A percentile compares a stretch with the other conserved stretches of the same genome.
phyloP scores from a whole-genome alignment of 2,797 vertebrate genomes.

The Brotogeris chrysoptera region DNA sequence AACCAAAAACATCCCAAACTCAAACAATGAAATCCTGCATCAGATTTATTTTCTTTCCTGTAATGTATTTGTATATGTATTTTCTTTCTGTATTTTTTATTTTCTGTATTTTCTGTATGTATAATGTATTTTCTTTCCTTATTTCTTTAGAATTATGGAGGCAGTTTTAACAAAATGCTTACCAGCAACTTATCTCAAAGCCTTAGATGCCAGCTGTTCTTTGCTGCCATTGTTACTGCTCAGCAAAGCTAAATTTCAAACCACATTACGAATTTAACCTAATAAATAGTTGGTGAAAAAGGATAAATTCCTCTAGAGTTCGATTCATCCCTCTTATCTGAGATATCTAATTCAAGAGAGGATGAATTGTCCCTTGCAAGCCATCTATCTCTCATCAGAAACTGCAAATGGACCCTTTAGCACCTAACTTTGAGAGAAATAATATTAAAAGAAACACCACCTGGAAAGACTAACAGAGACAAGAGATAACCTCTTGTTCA shows the following conservation, averaged over 20 bases:
- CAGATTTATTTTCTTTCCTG: not conserved
- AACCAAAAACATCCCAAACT: not conserved
- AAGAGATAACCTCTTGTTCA: not conserved
- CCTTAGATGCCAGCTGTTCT: not conserved
- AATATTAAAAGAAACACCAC: not conserved
- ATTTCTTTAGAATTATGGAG: not conserved
- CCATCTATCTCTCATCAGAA: not conserved
- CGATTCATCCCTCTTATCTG: not conserved
- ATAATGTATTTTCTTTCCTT: not conserved
- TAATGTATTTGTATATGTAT: too few species aligned
- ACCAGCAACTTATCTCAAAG: not conserved
- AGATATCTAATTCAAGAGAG: not conserved
- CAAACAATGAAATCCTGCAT: not conserved
- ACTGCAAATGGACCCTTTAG: not conserved
- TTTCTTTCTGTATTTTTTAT: too few species aligned
- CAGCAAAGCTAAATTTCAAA: not conserved
- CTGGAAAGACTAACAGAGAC: not conserved
- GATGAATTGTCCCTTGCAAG: not conserved
- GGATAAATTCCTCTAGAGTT: not conserved
- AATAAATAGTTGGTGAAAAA: not conserved
- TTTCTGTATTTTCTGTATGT: too few species aligned
- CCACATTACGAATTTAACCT: not conserved
- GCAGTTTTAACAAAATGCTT: not conserved
- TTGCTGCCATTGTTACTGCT: not conserved
- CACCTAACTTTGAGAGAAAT: rapidly evolving